Base-by-base conservation (phyloP, 2,797 vertebrate genomes). In the Sebastes cheni region DNA sequence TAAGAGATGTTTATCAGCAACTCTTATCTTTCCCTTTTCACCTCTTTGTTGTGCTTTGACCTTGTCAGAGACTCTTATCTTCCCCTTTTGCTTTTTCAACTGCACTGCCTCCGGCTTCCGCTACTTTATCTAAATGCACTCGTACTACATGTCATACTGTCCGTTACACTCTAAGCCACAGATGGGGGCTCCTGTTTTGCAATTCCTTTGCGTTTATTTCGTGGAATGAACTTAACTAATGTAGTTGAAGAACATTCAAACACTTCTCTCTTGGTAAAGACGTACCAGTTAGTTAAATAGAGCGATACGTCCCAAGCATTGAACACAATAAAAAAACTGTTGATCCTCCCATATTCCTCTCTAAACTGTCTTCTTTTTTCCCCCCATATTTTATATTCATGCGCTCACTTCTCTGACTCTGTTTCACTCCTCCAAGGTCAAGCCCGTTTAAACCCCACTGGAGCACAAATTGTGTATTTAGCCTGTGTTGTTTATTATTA, bases 341-440 rank as follows among this genome's bases (percentile, higher is more conserved):
- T 67, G 16, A 55, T 77, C 30, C 14, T 56, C 12, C 2, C 14
- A 50, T 64, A 39, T 29, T 61, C 22, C 55, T 39, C n/a, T n/a
- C 8, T 66, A 59, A 76, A 73, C 61, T 64, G 4, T 58, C 52
- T 56, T 36, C 4, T 32, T 77, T 72, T 32, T 56, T 32, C 46
- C 2, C 6, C 2, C 5, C 22, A 20, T 68, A 12, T 80, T 64
- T 42, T 42, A 42, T 0, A 16, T 42, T 42, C 39, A 42, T 42
- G 13, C 36, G 0, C 36, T 1, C 36, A 39, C 36, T 39, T 39
- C 36, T 39, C 36, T 39, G 36, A 70, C 52, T 61, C 50, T 29
- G 27, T 62, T 62, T 72, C 69, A 32, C 22, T 76, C n/a, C 22
- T 9, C 39, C 9, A 25, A 64, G 54, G 64, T 83, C 50, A 87